These are phyloP conservation scores for Bovichtus variegatus DNA, from an alignment of 2,797 vertebrate species.

Conservation along the genomic window DNA sequence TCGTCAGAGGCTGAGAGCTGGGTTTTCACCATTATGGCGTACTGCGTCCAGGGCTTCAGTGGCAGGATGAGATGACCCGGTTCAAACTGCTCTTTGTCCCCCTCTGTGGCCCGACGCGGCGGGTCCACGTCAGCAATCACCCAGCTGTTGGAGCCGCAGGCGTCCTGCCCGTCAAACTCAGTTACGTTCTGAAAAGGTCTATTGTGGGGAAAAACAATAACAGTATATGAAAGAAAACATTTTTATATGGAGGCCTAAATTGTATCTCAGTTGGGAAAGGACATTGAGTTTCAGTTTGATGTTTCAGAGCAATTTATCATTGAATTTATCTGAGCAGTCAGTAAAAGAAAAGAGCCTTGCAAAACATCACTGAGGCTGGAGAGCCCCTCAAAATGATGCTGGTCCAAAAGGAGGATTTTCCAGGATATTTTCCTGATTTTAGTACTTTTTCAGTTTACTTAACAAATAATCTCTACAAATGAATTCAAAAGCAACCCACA, in stretches of 20 bases:
- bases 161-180: slow-evolving; percentile 98
- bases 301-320: slow-evolving; percentile 18
- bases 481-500: background rate
- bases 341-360: background rate
- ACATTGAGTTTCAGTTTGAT: slow-evolving; percentile 28
- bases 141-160: slow-evolving; percentile 98
- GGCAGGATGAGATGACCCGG: slow-evolving; percentile 91
- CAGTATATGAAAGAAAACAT: background rate
- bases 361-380: background rate
- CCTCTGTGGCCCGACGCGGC: slow-evolving; percentile 87
- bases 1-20: slow-evolving; percentile 95
- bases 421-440: slow-evolving; percentile 3
- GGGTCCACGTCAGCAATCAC: slow-evolving; percentile 96
- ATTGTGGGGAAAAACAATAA: slow-evolving; percentile 12
- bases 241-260: background rate
- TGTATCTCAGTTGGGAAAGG: slow-evolving; percentile 21
- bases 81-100: slow-evolving; percentile 84
- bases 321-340: slow-evolving; percentile 10
- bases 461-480: background rate
- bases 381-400: background rate
- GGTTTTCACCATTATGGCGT: slow-evolving; percentile 97
- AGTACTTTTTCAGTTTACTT: background rate
- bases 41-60: slow-evolving; percentile 98
- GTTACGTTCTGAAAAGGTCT: slow-evolving; percentile 96
- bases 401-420: background rate